These are phyloP conservation scores for Zaprionus africanus DNA, from an alignment of 1,140 invertebrate species.

Conservation along the genomic window DNA sequence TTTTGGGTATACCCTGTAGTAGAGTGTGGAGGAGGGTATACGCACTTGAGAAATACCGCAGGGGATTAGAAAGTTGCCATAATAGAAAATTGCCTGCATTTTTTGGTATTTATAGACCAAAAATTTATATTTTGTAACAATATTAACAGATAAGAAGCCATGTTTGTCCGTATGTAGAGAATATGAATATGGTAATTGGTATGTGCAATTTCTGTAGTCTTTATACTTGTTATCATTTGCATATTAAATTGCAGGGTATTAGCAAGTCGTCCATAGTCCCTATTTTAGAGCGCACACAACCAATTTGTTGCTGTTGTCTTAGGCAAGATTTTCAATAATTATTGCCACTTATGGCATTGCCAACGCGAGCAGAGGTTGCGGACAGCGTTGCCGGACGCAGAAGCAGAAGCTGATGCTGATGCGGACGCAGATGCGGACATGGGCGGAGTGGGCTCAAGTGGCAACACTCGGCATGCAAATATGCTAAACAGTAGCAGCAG, in stretches of 20 bases:
- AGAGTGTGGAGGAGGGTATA: background rate
- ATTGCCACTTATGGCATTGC: conserved; percentile 79
- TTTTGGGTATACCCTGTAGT: conserved; percentile 20
- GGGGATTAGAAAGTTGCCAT: conserved; percentile 1
- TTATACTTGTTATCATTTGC: too few relatives aligned
- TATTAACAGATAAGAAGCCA: too few relatives aligned
- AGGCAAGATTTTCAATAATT: conserved; percentile 83
- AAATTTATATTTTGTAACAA: too few relatives aligned
- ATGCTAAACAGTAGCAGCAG: conserved; percentile 82
- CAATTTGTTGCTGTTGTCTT: conserved; percentile 69
- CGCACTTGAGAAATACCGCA: background rate
- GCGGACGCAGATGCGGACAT: conserved; percentile 44
- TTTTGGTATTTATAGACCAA: too few relatives aligned
- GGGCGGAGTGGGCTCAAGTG: conserved; percentile 67
- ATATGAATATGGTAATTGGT: too few relatives aligned
- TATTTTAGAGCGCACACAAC: conserved; percentile 5
- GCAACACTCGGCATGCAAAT: conserved; percentile 81
- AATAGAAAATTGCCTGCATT: background rate
- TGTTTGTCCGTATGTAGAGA: too few relatives aligned
- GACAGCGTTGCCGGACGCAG: conserved; percentile 13
- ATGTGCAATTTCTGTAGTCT: too few relatives aligned
- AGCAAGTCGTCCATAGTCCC: background rate
- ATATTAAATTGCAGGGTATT: conserved; percentile 2
- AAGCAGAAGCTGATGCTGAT: background rate
- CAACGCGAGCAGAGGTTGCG: conserved; percentile 18